phyloP scores from a whole-genome alignment of 2,888 invertebrate genomes.

The Ramazzottius varieornatus region DNA sequence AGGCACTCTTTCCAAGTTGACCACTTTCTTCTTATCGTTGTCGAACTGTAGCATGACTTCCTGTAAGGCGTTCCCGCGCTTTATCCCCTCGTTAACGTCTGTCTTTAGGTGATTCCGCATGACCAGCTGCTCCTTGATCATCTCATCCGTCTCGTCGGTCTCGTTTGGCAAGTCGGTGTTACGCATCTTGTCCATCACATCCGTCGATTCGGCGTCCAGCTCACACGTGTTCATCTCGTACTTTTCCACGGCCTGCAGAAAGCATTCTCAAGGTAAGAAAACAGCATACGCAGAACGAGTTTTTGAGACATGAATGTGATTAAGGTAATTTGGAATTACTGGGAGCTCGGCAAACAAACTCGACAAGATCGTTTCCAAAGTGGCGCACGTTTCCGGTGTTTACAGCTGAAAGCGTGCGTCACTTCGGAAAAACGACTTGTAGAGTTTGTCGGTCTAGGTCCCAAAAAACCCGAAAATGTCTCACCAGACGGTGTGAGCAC shows the following conservation, averaged over 20 bases:
- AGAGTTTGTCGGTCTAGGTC: no score
- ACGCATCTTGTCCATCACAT: slow-evolving; percentile 1
- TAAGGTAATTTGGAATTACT: no score
- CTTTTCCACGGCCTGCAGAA: slow-evolving; percentile 1
- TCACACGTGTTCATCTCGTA: neutral
- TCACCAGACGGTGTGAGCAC: neutral
- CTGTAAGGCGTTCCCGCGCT: neutral
- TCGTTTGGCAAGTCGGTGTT: neutral
- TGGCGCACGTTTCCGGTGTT: neutral
- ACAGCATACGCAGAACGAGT: no score
- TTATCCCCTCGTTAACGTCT: neutral
- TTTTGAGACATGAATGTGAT: no score
- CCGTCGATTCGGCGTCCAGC: neutral
- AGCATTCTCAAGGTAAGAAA: neutral
- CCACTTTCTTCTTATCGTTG: neutral
- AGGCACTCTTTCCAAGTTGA: neutral
- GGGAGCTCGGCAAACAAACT: no score
- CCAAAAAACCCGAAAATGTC: no score
- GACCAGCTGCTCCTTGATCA: neutral
- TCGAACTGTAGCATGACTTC: neutral
- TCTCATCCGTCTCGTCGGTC: neutral
- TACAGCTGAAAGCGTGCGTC: neutral
- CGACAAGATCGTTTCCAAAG: no score
- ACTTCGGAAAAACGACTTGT: neutral
- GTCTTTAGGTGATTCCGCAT: neutral